Conservation (phyloP, 2,113 vertebrate genomes). For the Microcebus griseorufus region DNA sequence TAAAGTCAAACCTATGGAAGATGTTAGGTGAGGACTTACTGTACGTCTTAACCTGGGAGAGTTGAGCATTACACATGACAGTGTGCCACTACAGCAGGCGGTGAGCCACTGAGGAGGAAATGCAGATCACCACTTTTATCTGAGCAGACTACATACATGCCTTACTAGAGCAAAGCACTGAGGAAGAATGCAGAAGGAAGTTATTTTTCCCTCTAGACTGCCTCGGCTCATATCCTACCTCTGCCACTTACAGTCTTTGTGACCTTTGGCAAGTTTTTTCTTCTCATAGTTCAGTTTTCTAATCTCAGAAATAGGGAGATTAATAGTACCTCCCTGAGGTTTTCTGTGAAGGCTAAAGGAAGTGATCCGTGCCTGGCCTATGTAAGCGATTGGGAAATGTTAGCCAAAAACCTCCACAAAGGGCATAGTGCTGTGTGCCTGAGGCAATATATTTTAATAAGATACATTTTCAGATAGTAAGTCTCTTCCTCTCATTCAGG, state of each 20-base stretch:
- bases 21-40: neutral
- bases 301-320: neutral
- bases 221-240: neutral
- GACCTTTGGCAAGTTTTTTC: neutral
- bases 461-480: neutral
- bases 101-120: neutral
- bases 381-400: neutral
- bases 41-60: neutral
- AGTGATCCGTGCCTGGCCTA: neutral
- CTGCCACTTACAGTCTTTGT: neutral
- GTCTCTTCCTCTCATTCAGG: neutral
- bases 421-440: neutral
- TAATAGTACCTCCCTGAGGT: neutral
- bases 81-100: accelerated
- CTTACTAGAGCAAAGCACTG: neutral
- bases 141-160: neutral
- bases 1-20: neutral
- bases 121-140: neutral
- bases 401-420: neutral
- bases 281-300: neutral
- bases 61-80: accelerated
- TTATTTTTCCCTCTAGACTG: neutral
- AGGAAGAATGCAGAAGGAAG: neutral
- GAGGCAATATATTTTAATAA: neutral
- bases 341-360: neutral